Base-by-base conservation (phyloP, 2,113 vertebrate genomes). In the Zonotrichia leucophrys region DNA sequence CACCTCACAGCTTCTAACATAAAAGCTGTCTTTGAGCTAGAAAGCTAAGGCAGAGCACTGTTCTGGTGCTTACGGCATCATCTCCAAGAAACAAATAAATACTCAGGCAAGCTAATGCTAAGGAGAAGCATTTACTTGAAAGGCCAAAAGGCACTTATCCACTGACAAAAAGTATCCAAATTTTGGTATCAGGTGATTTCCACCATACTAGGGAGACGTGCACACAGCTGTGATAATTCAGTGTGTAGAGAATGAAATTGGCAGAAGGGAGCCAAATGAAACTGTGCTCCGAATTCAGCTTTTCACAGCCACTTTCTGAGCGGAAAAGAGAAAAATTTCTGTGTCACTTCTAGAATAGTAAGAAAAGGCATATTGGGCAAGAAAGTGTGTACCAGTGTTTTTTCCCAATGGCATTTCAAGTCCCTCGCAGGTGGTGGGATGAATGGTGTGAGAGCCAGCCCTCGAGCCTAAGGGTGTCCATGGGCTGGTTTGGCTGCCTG, bases 61-160 rank as follows among this genome's bases (percentile, higher is more conserved):
- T 66, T 53, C 75, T 83, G 79, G 47, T 41, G 35, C 50, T 86
- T 77, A 66, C 15, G 62, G 22, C 46, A 55, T 20, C 82, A 55
- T 35, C 63, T 83, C 68, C 75, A 53, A 90, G 72, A 92, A 94
- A 88, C 21, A 70, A 87, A 67, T 50, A 83, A 83, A 75, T 58
- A 58, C 46, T 73, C 81, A 46, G 63, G 46, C 49, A 92, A 92
- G n/a, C n/a, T 64, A 92, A 83, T 37, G 53, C 25, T 79, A 56
- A 55, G 74, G 62, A 85, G n/a, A 89, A 92, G 24, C 15, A 69
- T 69, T 88, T 85, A 66, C 23, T 92, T 77, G 21, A 66, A 94
- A 88, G 75, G 72, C 27, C 79, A 87, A 89, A 90, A 73, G 63
- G 64, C 33, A 42, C 47, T 63, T 59, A 79, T 68, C 33, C 72